A percentile compares a stretch with the other conserved stretches of the same genome.
These are phyloP conservation scores for Drosophila kurseongensis DNA, from an alignment of 1,140 invertebrate genomes.

Conservation along the genomic window DNA sequence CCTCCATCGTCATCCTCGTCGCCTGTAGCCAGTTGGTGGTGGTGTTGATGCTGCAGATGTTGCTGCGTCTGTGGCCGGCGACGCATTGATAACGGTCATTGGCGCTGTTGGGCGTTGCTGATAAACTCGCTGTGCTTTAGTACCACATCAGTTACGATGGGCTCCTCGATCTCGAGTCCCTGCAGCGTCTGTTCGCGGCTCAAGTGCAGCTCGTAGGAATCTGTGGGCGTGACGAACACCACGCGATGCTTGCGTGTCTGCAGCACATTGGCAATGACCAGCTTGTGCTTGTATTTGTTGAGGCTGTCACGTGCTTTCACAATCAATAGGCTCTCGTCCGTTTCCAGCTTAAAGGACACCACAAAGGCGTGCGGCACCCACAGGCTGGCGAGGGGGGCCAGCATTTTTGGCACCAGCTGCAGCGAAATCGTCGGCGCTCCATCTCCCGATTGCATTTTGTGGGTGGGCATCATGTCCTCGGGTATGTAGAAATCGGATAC, in stretches of 20 bases:
- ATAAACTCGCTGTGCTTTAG: slow-evolving; percentile 81
- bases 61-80: slow-evolving; percentile 63
- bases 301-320: slow-evolving; percentile 94
- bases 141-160: slow-evolving; percentile 90
- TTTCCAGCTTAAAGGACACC: slow-evolving; percentile 99
- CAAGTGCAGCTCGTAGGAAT: slow-evolving; percentile 88
- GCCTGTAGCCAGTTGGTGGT: slow-evolving; percentile 25
- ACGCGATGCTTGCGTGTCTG: slow-evolving; percentile 94
- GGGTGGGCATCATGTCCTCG: slow-evolving; percentile 94
- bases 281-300: slow-evolving; percentile 97
- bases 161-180: slow-evolving; percentile 94
- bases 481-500: slow-evolving; percentile 99
- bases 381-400: slow-evolving; percentile 94
- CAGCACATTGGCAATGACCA: slow-evolving; percentile 96
- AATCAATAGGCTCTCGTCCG: slow-evolving; percentile 94
- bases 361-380: slow-evolving; percentile 98
- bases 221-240: slow-evolving; percentile 90
- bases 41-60: slow-evolving; percentile 40
- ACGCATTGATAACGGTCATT: slow-evolving; percentile 83
- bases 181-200: slow-evolving; percentile 89
- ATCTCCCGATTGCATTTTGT: slow-evolving; percentile 96
- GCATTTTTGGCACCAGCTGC: slow-evolving; percentile 97
- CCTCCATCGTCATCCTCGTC: slow-evolving; percentile 44
- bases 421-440: slow-evolving; percentile 93
- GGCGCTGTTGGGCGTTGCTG: slow-evolving; percentile 56